Percentiles rank a stretch among this genome's conserved stretches.
Conservation (phyloP, 2,113 vertebrate genomes). For the Cyrtonyx montezumae region DNA sequence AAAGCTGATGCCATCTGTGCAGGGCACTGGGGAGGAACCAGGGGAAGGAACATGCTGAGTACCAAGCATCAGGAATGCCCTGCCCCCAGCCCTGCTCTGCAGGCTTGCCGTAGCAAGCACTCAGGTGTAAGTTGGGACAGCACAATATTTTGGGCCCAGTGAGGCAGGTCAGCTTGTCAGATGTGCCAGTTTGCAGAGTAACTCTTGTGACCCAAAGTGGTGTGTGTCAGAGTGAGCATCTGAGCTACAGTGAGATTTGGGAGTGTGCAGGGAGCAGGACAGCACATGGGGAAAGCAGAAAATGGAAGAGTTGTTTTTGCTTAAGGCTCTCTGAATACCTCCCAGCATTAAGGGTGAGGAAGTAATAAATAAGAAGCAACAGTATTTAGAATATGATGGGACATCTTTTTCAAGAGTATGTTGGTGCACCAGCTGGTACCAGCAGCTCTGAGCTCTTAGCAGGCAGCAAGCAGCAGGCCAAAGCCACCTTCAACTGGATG, state of each 20-base stretch:
- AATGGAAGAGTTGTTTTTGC: neutral
- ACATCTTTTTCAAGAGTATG: too few relatives aligned
- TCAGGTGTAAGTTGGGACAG: neutral
- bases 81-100: neutral
- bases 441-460: neutral
- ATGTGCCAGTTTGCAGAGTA: neutral
- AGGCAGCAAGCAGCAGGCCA: neutral
- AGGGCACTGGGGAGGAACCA: rapidly evolving
- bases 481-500: neutral
- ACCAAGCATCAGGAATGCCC: rapidly evolving
- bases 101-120: neutral
- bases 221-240: neutral
- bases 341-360: neutral
- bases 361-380: neutral
- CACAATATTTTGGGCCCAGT: neutral
- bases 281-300: neutral
- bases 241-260: rapidly evolving
- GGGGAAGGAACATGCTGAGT: neutral
- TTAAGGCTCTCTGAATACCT: neutral
- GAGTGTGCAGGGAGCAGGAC: neutral
- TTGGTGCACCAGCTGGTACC: neutral
- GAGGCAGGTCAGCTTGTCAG: neutral
- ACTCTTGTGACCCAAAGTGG: neutral
- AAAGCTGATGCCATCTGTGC: neutral
- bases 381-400: neutral